Conservation (phyloP, 2,888 invertebrate species). For the Drosophila acutilabella region DNA sequence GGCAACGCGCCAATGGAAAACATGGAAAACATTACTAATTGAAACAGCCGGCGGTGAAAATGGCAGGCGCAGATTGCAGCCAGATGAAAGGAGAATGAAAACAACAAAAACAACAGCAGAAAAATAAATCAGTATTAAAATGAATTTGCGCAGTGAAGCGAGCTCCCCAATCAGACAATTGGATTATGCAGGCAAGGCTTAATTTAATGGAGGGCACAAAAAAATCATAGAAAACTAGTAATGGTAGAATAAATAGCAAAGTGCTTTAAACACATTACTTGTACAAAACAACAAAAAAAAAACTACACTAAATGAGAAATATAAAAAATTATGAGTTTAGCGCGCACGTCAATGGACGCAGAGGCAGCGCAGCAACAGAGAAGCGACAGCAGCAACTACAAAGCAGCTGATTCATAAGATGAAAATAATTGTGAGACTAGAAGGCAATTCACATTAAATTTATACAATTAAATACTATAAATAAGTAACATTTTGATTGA, state of each 20-base stretch:
- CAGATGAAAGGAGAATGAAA: constrained; percentile 3
- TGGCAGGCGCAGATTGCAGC: constrained; percentile 42
- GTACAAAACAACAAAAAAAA: constrained; percentile 19
- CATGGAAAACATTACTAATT: constrained; percentile 61
- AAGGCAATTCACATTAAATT: constrained; percentile 12
- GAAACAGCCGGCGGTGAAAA: constrained; percentile 54
- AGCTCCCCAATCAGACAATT: constrained; percentile 46
- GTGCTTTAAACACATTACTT: background rate
- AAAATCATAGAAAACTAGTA: constrained; percentile 33
- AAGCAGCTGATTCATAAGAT: constrained; percentile 65
- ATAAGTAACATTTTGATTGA: constrained; percentile 23
- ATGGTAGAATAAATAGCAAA: constrained; percentile 23
- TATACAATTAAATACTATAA: constrained; percentile 10
- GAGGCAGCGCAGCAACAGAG: constrained; percentile 4
- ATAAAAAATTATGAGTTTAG: constrained; percentile 64
- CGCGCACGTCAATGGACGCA: constrained; percentile 58
- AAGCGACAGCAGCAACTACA: constrained; percentile 11
- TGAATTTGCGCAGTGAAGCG: constrained; percentile 60
- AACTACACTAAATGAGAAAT: constrained; percentile 37
- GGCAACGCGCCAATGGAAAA: constrained; percentile 19
- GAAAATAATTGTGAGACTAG: constrained; percentile 21
- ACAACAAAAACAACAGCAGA: background rate
- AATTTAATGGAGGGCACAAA: constrained; percentile 50
- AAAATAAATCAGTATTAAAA: constrained; percentile 33
- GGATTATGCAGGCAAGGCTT: constrained; percentile 60